Base-by-base conservation (phyloP, 2,113 vertebrate genomes). In the Petrocephalus microphthalmus region DNA sequence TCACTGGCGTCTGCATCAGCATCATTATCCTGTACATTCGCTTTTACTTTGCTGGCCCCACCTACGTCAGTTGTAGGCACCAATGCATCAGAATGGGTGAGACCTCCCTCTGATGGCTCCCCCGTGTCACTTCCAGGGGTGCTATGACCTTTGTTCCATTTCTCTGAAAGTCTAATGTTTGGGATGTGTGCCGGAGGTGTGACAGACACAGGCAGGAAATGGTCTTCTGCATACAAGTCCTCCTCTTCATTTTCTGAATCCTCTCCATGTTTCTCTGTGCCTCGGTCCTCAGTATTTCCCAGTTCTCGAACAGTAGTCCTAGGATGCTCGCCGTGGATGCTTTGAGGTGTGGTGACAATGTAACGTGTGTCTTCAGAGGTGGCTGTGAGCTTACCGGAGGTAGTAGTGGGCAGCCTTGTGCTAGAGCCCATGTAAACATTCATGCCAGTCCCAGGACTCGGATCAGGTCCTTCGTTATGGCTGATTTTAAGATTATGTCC, bases 121-220 rank as follows among this genome's bases (percentile, higher is more conserved):
- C 91, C 89, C 51, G 1, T 82, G 1, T 91, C 84, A 37, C 87
- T 90, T 88, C 84, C 87, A 83, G 51, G 78, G 0, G 84, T 47
- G 6, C 17, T 5, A 8, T 90, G 54, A 22, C 2, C 57, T 33
- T 88, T 83, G 42, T 89, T 88, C 45, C 2, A 64, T 51, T 81
- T 87, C 56, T 84, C 88, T 86, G 91, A 90, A 86, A 83, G 87
- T n/a, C 20, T 87, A 33, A 91, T 91, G 25, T 81, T 71, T 8
- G 91, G 88, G 52, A 13, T 7, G 0, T 49, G 71, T 7, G 93
- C 90, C 0, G 90, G 83, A 25, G 11, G 88, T 82, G 89, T 93
- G 0, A 3, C 56, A 0, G 88, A 92, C 47, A 95, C 91, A 60
- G 95, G 93, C 0, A 81, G 88, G 4, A 96, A 94, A 89, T 87